These are phyloP conservation scores for Rhyacophila evoluta DNA, from an alignment of 2,888 invertebrate genomes.

Conservation along the genomic window DNA sequence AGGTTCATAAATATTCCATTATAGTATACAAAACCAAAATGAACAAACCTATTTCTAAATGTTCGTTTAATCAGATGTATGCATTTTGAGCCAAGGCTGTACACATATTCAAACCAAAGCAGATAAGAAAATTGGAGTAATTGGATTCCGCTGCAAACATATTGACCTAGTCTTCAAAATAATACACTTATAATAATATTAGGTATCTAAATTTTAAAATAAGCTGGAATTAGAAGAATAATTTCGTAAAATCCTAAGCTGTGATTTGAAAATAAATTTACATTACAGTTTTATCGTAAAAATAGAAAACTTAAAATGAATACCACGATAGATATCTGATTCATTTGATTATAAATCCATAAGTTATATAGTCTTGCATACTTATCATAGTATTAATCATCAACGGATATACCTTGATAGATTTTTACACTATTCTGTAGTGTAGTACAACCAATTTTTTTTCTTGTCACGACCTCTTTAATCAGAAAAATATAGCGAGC, in stretches of 20 bases:
- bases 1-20: too few relatives aligned
- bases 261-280: neutral
- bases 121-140: slow-evolving; percentile 11
- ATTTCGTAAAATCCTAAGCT: neutral
- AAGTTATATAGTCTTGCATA: too few relatives aligned
- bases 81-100: neutral
- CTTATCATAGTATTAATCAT: too few relatives aligned
- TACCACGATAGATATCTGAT: neutral
- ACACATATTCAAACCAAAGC: neutral
- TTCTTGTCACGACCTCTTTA: too few relatives aligned
- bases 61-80: neutral
- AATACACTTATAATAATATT: neutral
- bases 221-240: neutral
- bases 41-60: neutral
- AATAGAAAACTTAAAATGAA: neutral
- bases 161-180: neutral
- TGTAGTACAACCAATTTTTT: too few relatives aligned
- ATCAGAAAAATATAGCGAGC: too few relatives aligned
- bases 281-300: neutral
- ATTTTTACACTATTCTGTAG: too few relatives aligned
- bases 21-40: neutral
- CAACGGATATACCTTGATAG: too few relatives aligned
- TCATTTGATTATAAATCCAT: too few relatives aligned
- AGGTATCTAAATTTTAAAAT: neutral
- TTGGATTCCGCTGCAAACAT: neutral